Conservation (phyloP, 2,888 invertebrate genomes). For the Agrochola circellaris region DNA sequence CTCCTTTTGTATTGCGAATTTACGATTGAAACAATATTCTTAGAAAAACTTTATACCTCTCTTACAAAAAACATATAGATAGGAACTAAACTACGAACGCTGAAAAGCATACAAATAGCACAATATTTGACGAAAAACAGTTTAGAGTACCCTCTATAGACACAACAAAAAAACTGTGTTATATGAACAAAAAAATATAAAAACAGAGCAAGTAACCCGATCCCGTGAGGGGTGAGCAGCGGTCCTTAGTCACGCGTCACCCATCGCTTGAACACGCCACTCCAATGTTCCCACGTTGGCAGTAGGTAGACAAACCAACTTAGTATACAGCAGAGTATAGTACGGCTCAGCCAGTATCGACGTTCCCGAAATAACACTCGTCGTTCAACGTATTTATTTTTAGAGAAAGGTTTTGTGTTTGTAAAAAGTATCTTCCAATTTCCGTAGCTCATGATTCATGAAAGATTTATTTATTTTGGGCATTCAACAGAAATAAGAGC, state of each 20-base stretch:
- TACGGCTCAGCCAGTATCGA: conserved; percentile 31
- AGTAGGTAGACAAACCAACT: conserved; percentile 22
- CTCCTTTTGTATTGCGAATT: not conserved
- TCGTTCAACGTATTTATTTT: conserved; percentile 43
- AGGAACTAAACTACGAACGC: not conserved
- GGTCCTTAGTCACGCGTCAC: conserved; percentile 63
- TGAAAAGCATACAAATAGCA: conserved; percentile 30
- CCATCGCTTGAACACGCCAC: conserved; percentile 55
- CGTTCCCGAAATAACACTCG: conserved; percentile 45
- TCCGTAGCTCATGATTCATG: conserved; percentile 29
- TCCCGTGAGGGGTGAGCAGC: conserved; percentile 59
- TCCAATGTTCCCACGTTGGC: conserved; percentile 54
- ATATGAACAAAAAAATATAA: conserved; percentile 45
- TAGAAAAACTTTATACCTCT: not conserved
- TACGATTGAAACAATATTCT: not conserved
- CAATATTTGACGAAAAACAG: conserved; percentile 23
- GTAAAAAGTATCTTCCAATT: conserved; percentile 31
- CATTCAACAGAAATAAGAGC: conserved; percentile 14
- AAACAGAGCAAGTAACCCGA: conserved; percentile 57
- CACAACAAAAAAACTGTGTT: conserved; percentile 32
- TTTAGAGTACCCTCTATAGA: not conserved
- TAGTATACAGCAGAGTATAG: not conserved
- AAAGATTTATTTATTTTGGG: conserved; percentile 28
- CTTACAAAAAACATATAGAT: not conserved
- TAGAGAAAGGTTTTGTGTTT: conserved; percentile 31